Evolutionary conservation across 1,140 invertebrate species (phyloP).

Genomic region (Drosophila teissieri): DNA sequence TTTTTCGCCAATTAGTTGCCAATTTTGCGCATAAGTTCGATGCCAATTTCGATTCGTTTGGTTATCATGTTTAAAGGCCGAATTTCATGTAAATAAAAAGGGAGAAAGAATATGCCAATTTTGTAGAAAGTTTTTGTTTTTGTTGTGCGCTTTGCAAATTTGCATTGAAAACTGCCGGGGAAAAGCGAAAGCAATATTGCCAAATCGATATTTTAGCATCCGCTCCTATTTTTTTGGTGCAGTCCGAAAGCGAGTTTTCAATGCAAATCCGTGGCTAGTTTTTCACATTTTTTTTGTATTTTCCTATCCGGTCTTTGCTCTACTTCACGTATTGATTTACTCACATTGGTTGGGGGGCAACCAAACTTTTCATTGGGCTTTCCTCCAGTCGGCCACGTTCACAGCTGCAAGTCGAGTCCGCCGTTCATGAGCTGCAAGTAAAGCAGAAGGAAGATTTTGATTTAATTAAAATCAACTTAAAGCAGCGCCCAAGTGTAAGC

Average conservation of each 20-base stretch:
- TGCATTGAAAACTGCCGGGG: constrained; percentile 37
- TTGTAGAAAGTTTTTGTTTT: constrained; percentile 28
- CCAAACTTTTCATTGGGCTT: constrained; percentile 72
- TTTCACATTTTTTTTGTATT: constrained; percentile 5
- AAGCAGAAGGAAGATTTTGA: constrained; percentile 13
- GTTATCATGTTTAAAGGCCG: constrained; percentile 39
- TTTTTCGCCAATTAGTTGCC: constrained; percentile 73
- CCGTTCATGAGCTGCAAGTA: constrained; percentile 28
- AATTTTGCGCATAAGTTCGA: constrained; percentile 50
- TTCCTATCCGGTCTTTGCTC: neutral
- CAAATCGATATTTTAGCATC: constrained; percentile 10
- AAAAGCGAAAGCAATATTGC: constrained; percentile 47
- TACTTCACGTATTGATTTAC: constrained; percentile 33
- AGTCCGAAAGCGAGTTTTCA: constrained; percentile 41
- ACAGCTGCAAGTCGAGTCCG: constrained; percentile 16
- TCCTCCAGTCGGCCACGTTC: constrained; percentile 53
- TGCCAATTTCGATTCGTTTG: constrained; percentile 61
- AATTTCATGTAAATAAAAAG: constrained; percentile 71
- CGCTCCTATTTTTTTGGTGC: neutral
- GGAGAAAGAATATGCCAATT: constrained; percentile 36
- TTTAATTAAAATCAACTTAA: constrained; percentile 65
- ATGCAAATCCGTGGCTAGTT: constrained; percentile 52
- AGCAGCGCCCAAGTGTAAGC: constrained; percentile 36
- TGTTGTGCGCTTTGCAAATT: constrained; percentile 28
- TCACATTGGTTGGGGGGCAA: constrained; percentile 66